Evolutionary conservation across 1,140 invertebrate species (phyloP).

Genomic region (Limonius californicus): DNA sequence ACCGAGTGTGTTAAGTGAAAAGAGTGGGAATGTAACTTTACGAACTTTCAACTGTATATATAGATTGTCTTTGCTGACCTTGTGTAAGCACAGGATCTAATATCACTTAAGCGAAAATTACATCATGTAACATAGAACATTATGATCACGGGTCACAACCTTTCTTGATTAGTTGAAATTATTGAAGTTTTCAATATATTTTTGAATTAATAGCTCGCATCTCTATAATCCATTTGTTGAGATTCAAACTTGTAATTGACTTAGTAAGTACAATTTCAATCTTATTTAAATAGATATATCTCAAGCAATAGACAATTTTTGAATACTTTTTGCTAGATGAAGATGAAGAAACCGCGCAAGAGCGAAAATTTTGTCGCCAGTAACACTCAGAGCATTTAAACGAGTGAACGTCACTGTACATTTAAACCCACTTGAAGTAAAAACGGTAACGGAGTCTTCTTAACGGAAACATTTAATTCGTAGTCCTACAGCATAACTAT

Average conservation of each 20-base stretch:
- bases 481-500: constrained; percentile 12
- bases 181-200: background rate
- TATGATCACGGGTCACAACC: constrained; percentile 12
- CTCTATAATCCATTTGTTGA: background rate
- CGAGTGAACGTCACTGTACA: constrained; percentile 7
- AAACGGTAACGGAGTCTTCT: background rate
- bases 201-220: constrained; percentile 3
- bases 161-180: constrained; percentile 8
- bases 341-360: background rate
- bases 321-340: constrained; percentile 6
- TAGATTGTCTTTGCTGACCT: constrained; percentile 12
- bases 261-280: constrained; percentile 8
- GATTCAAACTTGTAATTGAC: constrained; percentile 12
- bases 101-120: constrained; percentile 12
- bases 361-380: background rate
- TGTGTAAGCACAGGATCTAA: constrained; percentile 13
- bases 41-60: constrained; percentile 12
- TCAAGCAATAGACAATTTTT: constrained; percentile 11
- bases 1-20: background rate
- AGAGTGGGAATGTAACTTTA: background rate
- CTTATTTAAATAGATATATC: constrained; percentile 1
- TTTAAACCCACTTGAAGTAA: constrained; percentile 5
- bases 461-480: constrained; percentile 6
- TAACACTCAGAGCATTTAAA: constrained; percentile 6
- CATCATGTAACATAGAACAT: constrained; percentile 8